These are phyloP conservation scores for Hemistola chrysoprasaria DNA, from an alignment of 2,888 invertebrate genomes.

Conservation along the genomic window DNA sequence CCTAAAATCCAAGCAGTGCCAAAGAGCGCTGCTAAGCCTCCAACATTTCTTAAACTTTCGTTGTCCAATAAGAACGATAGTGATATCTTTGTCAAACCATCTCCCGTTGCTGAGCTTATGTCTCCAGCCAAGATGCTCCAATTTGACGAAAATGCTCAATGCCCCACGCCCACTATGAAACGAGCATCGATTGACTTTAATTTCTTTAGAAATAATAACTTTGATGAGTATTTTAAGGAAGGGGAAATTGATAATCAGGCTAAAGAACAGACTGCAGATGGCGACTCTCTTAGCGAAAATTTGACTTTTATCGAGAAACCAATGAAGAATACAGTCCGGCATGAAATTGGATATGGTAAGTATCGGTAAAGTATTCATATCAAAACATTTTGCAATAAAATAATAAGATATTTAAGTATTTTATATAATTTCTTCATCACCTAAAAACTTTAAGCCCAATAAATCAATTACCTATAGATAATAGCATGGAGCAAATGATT, in stretches of 20 bases:
- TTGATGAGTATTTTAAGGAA: constrained; percentile 59
- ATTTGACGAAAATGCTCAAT: constrained; percentile 56
- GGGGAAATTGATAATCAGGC: constrained; percentile 31
- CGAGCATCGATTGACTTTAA: constrained; percentile 69
- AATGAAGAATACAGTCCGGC: constrained; percentile 54
- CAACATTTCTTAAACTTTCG: constrained; percentile 54
- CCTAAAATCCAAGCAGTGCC: constrained; percentile 38
- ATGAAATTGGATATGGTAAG: constrained; percentile 75
- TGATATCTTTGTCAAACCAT: constrained; percentile 65
- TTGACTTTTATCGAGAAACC: constrained; percentile 64
- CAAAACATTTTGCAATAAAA: background rate
- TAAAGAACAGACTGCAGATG: constrained; percentile 22
- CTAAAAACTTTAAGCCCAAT: too few species aligned
- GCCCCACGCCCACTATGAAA: constrained; percentile 74
- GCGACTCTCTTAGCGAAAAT: constrained; percentile 40
- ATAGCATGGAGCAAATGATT: too few species aligned
- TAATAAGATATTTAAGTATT: too few species aligned
- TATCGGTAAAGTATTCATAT: constrained; percentile 16
- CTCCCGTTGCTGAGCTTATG: constrained; percentile 64
- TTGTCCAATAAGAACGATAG: constrained; percentile 53
- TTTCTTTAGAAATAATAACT: constrained; percentile 65
- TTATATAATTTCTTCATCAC: too few species aligned
- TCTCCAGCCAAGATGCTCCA: constrained; percentile 75
- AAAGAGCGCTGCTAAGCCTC: constrained; percentile 35
- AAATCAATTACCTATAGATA: too few species aligned